phyloP scores from a whole-genome alignment of 2,797 vertebrate species.

The Sternotherus odoratus region DNA sequence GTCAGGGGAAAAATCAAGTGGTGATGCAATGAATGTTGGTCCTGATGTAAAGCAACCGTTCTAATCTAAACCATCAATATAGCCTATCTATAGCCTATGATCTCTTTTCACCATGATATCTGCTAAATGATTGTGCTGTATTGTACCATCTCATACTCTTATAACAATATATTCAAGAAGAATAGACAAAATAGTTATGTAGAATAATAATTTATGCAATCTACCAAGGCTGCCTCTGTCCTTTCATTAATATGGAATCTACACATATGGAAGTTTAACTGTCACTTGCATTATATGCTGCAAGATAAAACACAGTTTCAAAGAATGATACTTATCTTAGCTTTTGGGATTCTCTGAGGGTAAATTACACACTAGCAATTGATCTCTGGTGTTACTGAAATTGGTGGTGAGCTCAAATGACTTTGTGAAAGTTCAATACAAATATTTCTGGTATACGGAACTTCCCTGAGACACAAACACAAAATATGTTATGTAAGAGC shows the following conservation, averaged over 20 bases:
- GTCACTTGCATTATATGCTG: neutral
- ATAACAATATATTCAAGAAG: neutral
- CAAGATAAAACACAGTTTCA: neutral
- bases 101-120: neutral
- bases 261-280: accelerated
- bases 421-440: accelerated
- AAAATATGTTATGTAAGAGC: accelerated
- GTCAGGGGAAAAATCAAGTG: neutral
- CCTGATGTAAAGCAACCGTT: neutral
- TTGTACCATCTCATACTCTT: neutral
- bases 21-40: neutral
- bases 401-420: neutral
- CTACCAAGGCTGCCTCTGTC: accelerated
- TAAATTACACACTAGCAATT: neutral
- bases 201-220: accelerated
- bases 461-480: neutral
- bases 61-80: neutral
- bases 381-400: neutral
- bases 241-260: neutral
- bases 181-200: neutral
- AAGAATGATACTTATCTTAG: neutral
- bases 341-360: neutral
- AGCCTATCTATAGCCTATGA: neutral
- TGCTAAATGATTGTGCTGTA: neutral
- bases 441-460: neutral